phyloP scores from a whole-genome alignment of 2,888 invertebrate genomes.

The Pyrrhosoma nymphula region DNA sequence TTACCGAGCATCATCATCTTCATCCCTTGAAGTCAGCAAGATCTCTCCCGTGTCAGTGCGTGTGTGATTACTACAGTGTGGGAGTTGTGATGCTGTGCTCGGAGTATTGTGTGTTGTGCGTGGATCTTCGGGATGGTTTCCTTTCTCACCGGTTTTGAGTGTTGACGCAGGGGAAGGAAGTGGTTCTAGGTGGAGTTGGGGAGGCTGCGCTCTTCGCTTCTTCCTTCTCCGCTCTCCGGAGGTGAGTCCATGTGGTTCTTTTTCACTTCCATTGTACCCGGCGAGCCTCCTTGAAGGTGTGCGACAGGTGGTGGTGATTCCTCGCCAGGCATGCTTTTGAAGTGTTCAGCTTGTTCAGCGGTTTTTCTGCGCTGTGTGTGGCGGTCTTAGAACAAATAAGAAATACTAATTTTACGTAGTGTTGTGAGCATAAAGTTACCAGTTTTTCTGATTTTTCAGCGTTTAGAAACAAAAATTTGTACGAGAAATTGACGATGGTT shows the following conservation, averaged over 20 bases:
- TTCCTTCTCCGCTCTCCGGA: neutral
- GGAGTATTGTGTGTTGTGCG: neutral
- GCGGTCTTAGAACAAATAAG: no score
- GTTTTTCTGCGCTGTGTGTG: no score
- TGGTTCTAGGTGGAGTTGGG: neutral
- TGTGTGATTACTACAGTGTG: neutral
- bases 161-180: neutral
- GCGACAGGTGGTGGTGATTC: no score
- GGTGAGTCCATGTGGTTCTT: constrained; percentile 22
- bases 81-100: neutral
- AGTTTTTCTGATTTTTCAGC: no score
- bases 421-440: no score
- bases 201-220: neutral
- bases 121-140: neutral
- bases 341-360: no score
- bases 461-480: no score
- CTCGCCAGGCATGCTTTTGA: no score
- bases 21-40: neutral
- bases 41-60: neutral
- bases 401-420: no score
- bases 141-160: neutral
- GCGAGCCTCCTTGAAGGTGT: no score
- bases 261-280: neutral
- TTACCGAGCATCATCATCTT: neutral
- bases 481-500: no score